Base-by-base conservation (phyloP, 2,888 invertebrate species). In the Lasioglossum malachurum region DNA sequence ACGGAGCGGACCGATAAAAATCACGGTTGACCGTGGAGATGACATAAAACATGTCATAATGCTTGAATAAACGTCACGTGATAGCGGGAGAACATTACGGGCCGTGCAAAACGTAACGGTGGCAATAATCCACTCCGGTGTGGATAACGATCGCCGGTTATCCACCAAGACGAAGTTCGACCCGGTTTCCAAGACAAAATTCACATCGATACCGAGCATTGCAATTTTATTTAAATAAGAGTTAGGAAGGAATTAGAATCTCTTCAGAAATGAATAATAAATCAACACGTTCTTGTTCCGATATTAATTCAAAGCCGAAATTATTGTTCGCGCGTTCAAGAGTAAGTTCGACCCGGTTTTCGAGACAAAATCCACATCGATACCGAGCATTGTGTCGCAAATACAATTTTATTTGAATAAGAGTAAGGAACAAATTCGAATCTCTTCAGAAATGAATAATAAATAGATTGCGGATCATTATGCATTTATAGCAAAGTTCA, bases 51-150 rank as follows among this genome's bases (percentile, higher is more conserved):
- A 82, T 82, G 88, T 79, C 84, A 23, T 91, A 87, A 83, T 78
- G 84, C 81, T 88, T 87, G 91, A 91, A 91, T 91, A 90, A 88
- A 91, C 77, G 88, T 82, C 90, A 86, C 74, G 82, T 83, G 90
- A 90, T 90, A 90, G 67, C 75, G 67, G 78, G 44, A n/a, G 67
- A 35, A 82, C 80, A 74, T 90, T 91, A 89, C 69, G 72, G 64
- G 38, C 46, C 53, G 49, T 73, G 75, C 74, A 64, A 75, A 72
- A 67, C 31, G 82, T 72, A 91, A 89, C 67, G 81, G 44, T 44
- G 72, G 89, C 78, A 88, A 91, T 89, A 91, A 89, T 91, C 88
- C 82, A 82, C 71, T 75, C 75, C 53, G 72, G 71, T 73, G 74
- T 46, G 75, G 89, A 90, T 90, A 90, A 90, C 81, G 74, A 91